Percentiles rank a stretch among this genome's conserved stretches.
These are phyloP conservation scores for Actinia equina DNA, from an alignment of 64 coral and sea anemone species.

Conservation along the genomic window DNA sequence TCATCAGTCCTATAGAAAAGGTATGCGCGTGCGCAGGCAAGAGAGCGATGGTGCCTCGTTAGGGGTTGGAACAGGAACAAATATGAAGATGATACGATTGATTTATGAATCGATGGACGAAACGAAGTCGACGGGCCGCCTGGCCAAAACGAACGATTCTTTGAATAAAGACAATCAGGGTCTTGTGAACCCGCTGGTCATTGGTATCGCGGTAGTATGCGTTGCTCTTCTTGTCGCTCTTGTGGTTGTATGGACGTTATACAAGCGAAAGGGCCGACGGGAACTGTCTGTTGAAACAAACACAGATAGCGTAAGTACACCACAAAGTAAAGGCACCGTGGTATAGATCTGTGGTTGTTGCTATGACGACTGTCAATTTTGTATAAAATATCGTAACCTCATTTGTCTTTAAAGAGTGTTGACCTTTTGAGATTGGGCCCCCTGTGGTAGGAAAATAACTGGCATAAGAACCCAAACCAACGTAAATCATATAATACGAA, in stretches of 20 bases:
- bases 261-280: slow-evolving; percentile 51
- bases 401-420: background rate
- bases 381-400: background rate
- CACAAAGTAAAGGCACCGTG: background rate
- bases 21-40: slow-evolving; percentile 57
- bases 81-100: slow-evolving; percentile 81
- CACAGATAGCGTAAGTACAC: slow-evolving; percentile 13
- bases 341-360: background rate
- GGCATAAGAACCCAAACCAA: background rate
- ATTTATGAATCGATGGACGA: slow-evolving; percentile 36
- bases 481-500: background rate
- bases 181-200: slow-evolving; percentile 85
- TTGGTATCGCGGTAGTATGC: slow-evolving; percentile 82
- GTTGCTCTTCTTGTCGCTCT: slow-evolving; percentile 52
- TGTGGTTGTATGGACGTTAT: slow-evolving; percentile 48
- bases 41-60: slow-evolving; percentile 8
- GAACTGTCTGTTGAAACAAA: slow-evolving; percentile 49
- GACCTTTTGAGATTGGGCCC: background rate
- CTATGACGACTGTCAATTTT: background rate
- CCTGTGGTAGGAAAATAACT: background rate
- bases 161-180: background rate
- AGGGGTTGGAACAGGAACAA: slow-evolving; percentile 68
- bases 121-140: background rate
- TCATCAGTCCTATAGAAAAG: background rate
- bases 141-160: background rate